Conservation (phyloP, 2,113 vertebrate species). For the Rhinolophus ferrumequinum region DNA sequence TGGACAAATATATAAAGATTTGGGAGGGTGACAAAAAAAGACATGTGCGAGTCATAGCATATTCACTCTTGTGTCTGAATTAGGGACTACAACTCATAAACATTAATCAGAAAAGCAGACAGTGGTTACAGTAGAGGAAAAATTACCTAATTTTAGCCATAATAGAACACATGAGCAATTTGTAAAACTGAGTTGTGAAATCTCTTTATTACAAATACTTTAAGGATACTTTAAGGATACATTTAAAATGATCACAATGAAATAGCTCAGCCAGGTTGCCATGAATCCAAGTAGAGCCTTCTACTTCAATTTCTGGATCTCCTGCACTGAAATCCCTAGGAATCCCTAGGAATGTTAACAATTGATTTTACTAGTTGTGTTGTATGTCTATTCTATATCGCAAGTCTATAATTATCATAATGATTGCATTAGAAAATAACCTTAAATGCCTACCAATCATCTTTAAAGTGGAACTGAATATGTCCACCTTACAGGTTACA, state of each 20-base stretch:
- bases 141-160: neutral
- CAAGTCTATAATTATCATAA: neutral
- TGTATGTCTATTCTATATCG: neutral
- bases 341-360: neutral
- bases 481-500: neutral
- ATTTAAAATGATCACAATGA: neutral
- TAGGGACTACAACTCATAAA: neutral
- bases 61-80: neutral
- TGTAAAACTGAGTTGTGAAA: neutral
- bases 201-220: neutral
- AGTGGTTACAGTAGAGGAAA: neutral
- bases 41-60: accelerated
- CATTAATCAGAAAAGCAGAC: neutral
- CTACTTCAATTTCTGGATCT: neutral
- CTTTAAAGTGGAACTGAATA: neutral
- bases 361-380: neutral
- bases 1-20: neutral
- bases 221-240: neutral
- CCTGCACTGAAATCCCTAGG: neutral
- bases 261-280: neutral
- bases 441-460: neutral
- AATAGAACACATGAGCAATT: neutral
- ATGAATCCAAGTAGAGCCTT: neutral
- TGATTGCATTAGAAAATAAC: constrained; percentile 9
- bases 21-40: neutral